A percentile compares a stretch with the other conserved stretches of the same genome.
These are phyloP conservation scores for Hydrozoanthus tunicans DNA, from an alignment of 64 coral and sea anemone species.

Conservation along the genomic window DNA sequence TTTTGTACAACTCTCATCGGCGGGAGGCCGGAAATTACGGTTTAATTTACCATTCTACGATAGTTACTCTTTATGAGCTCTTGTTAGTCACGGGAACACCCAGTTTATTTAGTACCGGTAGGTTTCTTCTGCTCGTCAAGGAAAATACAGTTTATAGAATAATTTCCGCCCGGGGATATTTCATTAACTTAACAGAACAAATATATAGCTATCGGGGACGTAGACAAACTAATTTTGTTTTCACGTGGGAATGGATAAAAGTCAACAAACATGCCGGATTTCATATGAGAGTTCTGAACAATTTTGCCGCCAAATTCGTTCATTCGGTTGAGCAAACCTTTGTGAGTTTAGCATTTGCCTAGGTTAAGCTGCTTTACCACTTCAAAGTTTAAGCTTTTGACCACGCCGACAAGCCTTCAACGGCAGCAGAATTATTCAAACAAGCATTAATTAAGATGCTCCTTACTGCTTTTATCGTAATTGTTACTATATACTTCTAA, in stretches of 20 bases:
- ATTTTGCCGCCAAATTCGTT: constrained; percentile 51
- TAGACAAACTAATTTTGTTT: constrained; percentile 48
- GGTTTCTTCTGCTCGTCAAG: constrained; percentile 3
- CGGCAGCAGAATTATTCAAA: constrained; percentile 10
- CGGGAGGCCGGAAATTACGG: constrained; percentile 27
- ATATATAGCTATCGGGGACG: constrained; percentile 29
- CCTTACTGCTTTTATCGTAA: not conserved
- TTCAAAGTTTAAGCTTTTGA: not conserved
- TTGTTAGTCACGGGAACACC: constrained; percentile 46
- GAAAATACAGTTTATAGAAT: constrained; percentile 1
- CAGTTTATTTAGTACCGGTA: not conserved
- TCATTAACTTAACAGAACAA: constrained; percentile 36
- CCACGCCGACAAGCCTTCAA: not conserved
- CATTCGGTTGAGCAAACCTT: constrained; percentile 30
- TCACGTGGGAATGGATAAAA: constrained; percentile 62
- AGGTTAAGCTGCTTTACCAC: constrained; percentile 10
- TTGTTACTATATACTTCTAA: not conserved
- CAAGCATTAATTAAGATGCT: constrained; percentile 23
- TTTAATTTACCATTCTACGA: not conserved
- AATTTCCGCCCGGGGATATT: constrained; percentile 55
- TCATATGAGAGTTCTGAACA: constrained; percentile 32
- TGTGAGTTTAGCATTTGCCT: constrained; percentile 39
- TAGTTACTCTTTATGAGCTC: constrained; percentile 6
- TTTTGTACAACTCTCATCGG: constrained; percentile 2
- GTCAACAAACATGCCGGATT: constrained; percentile 49